A percentile compares a stretch with the other conserved stretches of the same genome.
Conservation (phyloP, 1,140 invertebrate species). For the Anoplolepis gracilipes region DNA sequence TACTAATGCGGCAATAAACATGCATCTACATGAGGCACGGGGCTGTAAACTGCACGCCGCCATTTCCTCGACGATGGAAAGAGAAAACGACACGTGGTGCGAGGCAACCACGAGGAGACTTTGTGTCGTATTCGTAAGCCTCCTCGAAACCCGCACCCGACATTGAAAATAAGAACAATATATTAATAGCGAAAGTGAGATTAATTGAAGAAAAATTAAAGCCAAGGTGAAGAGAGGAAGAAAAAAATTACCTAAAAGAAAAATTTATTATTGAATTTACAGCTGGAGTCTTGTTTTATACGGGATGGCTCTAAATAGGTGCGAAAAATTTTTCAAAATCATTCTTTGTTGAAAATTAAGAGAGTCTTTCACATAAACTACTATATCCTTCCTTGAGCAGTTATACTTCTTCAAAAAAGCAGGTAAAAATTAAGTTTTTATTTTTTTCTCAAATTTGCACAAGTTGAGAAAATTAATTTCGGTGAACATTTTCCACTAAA, state of each 20-base stretch:
- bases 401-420: too few relatives aligned
- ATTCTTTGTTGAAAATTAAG: too few relatives aligned
- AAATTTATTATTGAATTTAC: not conserved
- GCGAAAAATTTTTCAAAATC: too few relatives aligned
- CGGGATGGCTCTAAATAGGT: too few relatives aligned
- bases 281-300: not conserved
- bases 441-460: too few relatives aligned
- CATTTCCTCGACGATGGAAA: conserved; percentile 22
- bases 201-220: not conserved
- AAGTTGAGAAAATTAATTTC: too few relatives aligned
- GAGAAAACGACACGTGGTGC: conserved; percentile 39
- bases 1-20: conserved; percentile 81
- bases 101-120: conserved; percentile 14
- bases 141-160: not conserved
- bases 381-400: too few relatives aligned
- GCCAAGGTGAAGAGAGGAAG: too few relatives aligned
- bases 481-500: too few relatives aligned
- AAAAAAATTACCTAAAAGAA: not conserved
- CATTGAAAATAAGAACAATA: not conserved
- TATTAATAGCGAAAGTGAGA: not conserved
- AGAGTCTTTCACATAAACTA: too few relatives aligned
- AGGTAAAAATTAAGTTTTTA: too few relatives aligned
- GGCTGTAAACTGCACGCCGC: conserved; percentile 50
- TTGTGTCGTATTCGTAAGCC: not conserved
- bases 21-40: conserved; percentile 77